A percentile compares a stretch with the other conserved stretches of the same genome.
Evolutionary conservation across 2,797 vertebrate genomes (phyloP).

Genomic region (Nasua narica): DNA sequence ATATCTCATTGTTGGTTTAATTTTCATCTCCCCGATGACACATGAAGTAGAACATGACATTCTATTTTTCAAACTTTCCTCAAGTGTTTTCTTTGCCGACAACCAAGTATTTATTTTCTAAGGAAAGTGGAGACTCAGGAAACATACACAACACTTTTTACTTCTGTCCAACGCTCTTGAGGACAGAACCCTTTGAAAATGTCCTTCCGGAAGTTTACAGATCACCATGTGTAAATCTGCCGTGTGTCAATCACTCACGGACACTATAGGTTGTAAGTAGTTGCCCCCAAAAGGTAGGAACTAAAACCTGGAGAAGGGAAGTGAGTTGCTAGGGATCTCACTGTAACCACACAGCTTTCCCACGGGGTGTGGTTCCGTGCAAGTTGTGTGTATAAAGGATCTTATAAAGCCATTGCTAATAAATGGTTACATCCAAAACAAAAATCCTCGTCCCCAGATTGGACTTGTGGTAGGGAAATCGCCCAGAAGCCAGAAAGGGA

Average conservation of each 20-base stretch:
- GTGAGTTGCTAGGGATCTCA: not conserved
- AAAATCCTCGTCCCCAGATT: not conserved
- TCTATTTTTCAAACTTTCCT: not conserved
- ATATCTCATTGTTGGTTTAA: not conserved
- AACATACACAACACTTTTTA: not conserved
- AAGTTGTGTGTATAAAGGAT: not conserved
- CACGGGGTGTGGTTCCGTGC: not conserved
- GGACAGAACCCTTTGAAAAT: not conserved
- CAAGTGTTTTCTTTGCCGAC: not conserved
- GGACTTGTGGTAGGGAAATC: not conserved
- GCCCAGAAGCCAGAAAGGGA: not conserved
- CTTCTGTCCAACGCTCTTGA: not conserved
- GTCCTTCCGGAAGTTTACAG: not conserved
- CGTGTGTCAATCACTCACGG: not conserved
- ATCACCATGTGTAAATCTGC: too few species aligned
- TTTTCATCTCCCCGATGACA: not conserved
- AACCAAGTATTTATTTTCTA: not conserved
- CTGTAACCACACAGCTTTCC: not conserved
- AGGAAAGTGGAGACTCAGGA: not conserved
- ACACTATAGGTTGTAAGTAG: fast-evolving
- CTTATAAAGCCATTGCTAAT: not conserved
- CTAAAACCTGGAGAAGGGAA: not conserved
- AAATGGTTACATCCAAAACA: not conserved
- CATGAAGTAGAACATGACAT: not conserved
- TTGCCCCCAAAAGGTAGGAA: not conserved